Conservation (phyloP, 2,797 vertebrate genomes). For the Decapterus maruadsi region DNA sequence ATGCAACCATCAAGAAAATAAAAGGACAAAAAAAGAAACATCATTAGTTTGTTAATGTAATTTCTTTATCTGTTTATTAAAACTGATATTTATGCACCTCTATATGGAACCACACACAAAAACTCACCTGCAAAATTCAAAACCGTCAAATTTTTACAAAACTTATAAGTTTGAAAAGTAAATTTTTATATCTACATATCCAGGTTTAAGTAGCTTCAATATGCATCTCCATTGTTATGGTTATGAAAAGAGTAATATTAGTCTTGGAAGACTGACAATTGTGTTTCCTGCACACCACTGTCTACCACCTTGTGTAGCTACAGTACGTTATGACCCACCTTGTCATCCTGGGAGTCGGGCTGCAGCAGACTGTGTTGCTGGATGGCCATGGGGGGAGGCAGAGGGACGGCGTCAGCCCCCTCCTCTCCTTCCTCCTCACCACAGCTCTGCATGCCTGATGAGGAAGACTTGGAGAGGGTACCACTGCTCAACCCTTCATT, state of each 20-base stretch:
- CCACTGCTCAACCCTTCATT: constrained; percentile 97
- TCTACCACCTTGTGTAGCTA: not conserved
- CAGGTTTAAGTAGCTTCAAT: not conserved
- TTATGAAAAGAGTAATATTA: not conserved
- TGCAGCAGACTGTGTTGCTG: constrained; percentile 99
- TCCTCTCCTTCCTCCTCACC: constrained; percentile 98
- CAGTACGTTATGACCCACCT: constrained; percentile 83
- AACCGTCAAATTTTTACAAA: too few species aligned
- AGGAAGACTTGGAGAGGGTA: constrained; percentile 98
- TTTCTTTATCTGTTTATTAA: constrained; percentile 13
- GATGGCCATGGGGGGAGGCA: constrained; percentile 98
- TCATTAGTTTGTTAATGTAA: constrained; percentile 80
- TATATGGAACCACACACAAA: constrained; percentile 2
- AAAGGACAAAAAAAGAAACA: constrained; percentile 74
- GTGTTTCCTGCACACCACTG: not conserved
- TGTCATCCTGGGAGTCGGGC: constrained; percentile 96
- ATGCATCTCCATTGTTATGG: not conserved
- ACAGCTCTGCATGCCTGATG: constrained; percentile 99
- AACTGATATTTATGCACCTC: constrained; percentile 9
- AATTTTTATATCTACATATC: not conserved
- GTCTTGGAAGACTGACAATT: not conserved
- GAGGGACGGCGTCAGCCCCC: constrained; percentile 92
- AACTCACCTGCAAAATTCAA: not conserved
- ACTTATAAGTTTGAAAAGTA: too few species aligned
- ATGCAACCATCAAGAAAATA: constrained; percentile 75